These are phyloP conservation scores for Pseudopleuronectes americanus DNA, from an alignment of 2,797 vertebrate species.

Conservation along the genomic window DNA sequence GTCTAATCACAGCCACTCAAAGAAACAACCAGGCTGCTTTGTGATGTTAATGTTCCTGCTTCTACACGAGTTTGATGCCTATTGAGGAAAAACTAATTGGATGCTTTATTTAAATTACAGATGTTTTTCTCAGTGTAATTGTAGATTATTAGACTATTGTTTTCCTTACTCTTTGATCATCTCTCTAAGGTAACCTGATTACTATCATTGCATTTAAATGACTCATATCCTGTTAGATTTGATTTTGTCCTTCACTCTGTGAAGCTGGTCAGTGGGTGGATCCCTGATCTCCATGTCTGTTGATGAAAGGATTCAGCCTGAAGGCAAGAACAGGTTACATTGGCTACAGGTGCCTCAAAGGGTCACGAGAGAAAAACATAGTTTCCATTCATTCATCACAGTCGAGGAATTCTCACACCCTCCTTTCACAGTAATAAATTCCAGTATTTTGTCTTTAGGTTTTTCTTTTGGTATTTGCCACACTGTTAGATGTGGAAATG, in stretches of 20 bases:
- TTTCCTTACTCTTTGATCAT: not conserved
- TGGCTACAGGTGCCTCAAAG: slow-evolving; percentile 29
- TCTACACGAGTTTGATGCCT: not conserved
- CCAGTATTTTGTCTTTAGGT: not conserved
- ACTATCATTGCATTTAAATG: slow-evolving; percentile 5
- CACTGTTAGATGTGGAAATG: slow-evolving; percentile 41
- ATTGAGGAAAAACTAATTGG: slow-evolving; percentile 1
- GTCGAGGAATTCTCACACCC: slow-evolving; percentile 24
- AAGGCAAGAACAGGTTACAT: slow-evolving; percentile 7
- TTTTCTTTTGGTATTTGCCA: slow-evolving; percentile 9
- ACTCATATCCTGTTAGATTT: not conserved
- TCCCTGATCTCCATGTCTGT: slow-evolving; percentile 19
- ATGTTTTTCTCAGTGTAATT: not conserved
- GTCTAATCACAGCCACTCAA: slow-evolving; percentile 7
- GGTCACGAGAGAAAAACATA: slow-evolving; percentile 30
- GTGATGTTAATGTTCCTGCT: not conserved
- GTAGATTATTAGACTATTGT: not conserved
- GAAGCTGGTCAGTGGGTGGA: not conserved
- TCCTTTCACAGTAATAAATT: slow-evolving; percentile 22
- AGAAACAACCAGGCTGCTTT: slow-evolving; percentile 15
- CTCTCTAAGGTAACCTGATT: slow-evolving; percentile 4
- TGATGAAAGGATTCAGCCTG: slow-evolving; percentile 22
- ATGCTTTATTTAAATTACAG: not conserved
- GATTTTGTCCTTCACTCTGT: not conserved
- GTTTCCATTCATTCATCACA: slow-evolving; percentile 37